Conservation (phyloP, 2,888 invertebrate species). For the Dromius quadrimaculatus region DNA sequence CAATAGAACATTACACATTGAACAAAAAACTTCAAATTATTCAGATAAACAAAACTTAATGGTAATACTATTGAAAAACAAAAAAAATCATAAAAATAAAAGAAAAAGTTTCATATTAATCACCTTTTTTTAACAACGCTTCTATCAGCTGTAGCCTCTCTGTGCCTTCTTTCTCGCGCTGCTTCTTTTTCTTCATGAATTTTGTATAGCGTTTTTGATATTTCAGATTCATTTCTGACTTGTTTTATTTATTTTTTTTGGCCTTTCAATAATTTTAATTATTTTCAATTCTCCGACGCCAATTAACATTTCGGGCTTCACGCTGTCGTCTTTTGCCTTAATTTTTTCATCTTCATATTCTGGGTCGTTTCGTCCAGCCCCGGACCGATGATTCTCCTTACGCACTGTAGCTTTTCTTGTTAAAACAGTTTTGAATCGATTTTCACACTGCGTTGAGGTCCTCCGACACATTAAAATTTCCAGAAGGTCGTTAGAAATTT, state of each 20-base stretch:
- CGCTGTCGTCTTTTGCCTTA: constrained; percentile 55
- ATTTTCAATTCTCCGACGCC: not conserved
- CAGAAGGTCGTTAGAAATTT: not conserved
- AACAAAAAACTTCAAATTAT: not conserved
- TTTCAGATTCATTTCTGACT: not conserved
- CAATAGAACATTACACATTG: not conserved
- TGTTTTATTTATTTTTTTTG: constrained; percentile 1
- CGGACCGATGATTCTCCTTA: constrained; percentile 53
- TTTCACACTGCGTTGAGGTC: not conserved
- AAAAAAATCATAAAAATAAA: not conserved
- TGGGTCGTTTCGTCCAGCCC: constrained; percentile 41
- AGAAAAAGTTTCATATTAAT: not conserved
- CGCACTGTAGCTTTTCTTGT: constrained; percentile 9
- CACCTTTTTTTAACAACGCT: not conserved
- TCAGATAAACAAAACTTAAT: not conserved
- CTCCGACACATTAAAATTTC: not conserved
- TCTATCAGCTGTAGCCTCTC: not conserved
- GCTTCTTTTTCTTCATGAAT: constrained; percentile 5
- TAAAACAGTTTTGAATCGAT: constrained; percentile 13
- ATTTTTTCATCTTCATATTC: constrained; percentile 55
- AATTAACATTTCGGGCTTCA: constrained; percentile 55
- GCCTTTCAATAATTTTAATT: not conserved
- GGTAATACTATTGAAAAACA: not conserved
- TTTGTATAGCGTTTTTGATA: not conserved
- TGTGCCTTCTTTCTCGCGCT: not conserved